A percentile compares a stretch with the other conserved stretches of the same genome.
These are phyloP conservation scores for Pipistrellus pygmaeus DNA, from an alignment of 2,797 vertebrate species.

Conservation along the genomic window DNA sequence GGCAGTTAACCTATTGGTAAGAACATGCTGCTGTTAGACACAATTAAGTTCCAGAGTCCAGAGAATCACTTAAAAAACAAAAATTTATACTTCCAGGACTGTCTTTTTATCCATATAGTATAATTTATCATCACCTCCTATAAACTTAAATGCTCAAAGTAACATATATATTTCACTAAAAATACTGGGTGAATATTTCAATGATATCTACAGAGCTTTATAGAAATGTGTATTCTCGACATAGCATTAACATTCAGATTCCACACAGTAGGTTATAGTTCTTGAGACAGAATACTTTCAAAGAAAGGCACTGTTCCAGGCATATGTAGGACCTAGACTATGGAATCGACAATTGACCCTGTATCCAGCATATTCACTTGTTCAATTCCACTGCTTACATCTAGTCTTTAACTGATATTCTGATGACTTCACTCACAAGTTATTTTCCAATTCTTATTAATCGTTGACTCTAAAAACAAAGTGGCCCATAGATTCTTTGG, in stretches of 20 bases:
- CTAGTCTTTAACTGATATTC: conserved; percentile 48
- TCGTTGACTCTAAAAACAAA: conserved; percentile 63
- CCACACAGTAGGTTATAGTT: conserved; percentile 64
- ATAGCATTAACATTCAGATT: conserved; percentile 38
- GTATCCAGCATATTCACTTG: conserved; percentile 44
- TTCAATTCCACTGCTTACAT: conserved; percentile 50
- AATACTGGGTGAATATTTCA: conserved; percentile 19
- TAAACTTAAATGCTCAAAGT: conserved; percentile 21
- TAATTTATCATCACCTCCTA: background rate
- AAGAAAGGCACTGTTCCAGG: conserved; percentile 28
- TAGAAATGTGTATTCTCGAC: conserved; percentile 42
- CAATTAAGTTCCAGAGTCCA: background rate
- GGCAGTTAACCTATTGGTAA: background rate
- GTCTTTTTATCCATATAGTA: background rate
- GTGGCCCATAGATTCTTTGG: conserved; percentile 38
- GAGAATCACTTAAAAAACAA: background rate
- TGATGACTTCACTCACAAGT: conserved; percentile 74
- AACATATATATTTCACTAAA: conserved; percentile 24
- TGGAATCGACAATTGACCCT: conserved; percentile 55
- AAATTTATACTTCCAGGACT: background rate
- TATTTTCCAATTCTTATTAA: conserved; percentile 68
- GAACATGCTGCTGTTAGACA: background rate
- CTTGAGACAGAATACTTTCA: conserved; percentile 58
- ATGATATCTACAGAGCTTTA: conserved; percentile 16
- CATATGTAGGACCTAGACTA: conserved; percentile 51